Conservation (phyloP, 2,888 invertebrate genomes). For the Microctonus brassicae region DNA sequence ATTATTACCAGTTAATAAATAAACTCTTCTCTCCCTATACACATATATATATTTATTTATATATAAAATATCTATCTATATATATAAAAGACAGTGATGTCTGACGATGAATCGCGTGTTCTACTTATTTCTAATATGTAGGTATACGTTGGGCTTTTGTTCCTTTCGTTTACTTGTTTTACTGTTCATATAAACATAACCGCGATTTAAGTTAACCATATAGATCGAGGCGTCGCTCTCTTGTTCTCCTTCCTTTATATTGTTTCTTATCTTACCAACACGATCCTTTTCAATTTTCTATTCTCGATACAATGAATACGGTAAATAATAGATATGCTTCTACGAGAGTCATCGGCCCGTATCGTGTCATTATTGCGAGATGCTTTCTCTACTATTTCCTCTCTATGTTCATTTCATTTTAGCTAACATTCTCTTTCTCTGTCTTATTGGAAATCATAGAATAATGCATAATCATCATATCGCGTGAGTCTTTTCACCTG, state of each 20-base stretch:
- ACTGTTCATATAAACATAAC: constrained; percentile 6
- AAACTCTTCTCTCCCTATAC: not conserved
- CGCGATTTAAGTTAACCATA: constrained; percentile 19
- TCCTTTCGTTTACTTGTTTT: constrained; percentile 20
- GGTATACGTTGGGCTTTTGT: not conserved
- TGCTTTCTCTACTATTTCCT: not conserved
- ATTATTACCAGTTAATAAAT: too few relatives aligned
- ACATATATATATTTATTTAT: too few relatives aligned
- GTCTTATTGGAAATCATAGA: constrained; percentile 21
- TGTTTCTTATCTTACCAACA: constrained; percentile 30
- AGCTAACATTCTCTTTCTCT: too few relatives aligned
- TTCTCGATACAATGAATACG: constrained; percentile 46
- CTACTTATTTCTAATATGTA: constrained; percentile 25
- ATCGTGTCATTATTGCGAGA: constrained; percentile 46
- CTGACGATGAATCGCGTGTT: constrained; percentile 23
- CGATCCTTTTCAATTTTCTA: constrained; percentile 42
- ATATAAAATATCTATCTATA: too few relatives aligned
- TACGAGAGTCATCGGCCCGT: constrained; percentile 45
- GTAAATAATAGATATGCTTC: constrained; percentile 49
- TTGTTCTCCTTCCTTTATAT: constrained; percentile 9
- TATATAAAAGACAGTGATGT: too few relatives aligned
- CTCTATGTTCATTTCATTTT: too few relatives aligned
- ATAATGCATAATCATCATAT: constrained; percentile 30
- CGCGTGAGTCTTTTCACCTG: constrained; percentile 25
- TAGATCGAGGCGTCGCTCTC: constrained; percentile 14